Evolutionary conservation across 2,113 vertebrate genomes (phyloP).

Genomic region (Hippocampus barbouri): DNA sequence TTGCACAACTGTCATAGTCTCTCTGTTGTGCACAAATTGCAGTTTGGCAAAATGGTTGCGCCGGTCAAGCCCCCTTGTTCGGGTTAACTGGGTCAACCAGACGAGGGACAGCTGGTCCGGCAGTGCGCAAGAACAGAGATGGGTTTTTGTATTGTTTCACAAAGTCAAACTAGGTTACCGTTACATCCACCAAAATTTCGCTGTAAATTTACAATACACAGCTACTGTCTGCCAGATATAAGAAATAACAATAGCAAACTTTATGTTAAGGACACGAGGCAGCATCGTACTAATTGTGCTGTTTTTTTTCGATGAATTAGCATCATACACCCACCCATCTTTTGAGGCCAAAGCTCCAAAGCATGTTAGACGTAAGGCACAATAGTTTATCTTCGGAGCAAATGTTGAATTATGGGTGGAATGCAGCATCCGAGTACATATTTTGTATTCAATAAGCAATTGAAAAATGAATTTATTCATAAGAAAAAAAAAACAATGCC

Average conservation of each 20-base stretch:
- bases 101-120: conserved; percentile 49
- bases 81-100: conserved; percentile 60
- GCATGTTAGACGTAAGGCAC: too few relatives aligned
- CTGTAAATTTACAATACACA: background rate
- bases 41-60: conserved; percentile 55
- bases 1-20: conserved; percentile 17
- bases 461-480: too few relatives aligned
- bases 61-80: conserved; percentile 52
- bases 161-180: background rate
- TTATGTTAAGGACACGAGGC: background rate
- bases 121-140: background rate
- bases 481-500: too few relatives aligned
- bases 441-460: too few relatives aligned
- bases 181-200: background rate
- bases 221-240: background rate
- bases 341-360: too few relatives aligned
- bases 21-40: conserved; percentile 28
- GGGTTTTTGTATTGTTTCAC: background rate
- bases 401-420: too few relatives aligned
- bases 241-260: background rate
- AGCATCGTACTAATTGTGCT: too few relatives aligned
- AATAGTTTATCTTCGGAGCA: too few relatives aligned
- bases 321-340: background rate
- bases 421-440: too few relatives aligned
- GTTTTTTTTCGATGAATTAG: background rate